These are phyloP conservation scores for Drosophila anomalata DNA, from an alignment of 2,888 invertebrate genomes.

Conservation along the genomic window DNA sequence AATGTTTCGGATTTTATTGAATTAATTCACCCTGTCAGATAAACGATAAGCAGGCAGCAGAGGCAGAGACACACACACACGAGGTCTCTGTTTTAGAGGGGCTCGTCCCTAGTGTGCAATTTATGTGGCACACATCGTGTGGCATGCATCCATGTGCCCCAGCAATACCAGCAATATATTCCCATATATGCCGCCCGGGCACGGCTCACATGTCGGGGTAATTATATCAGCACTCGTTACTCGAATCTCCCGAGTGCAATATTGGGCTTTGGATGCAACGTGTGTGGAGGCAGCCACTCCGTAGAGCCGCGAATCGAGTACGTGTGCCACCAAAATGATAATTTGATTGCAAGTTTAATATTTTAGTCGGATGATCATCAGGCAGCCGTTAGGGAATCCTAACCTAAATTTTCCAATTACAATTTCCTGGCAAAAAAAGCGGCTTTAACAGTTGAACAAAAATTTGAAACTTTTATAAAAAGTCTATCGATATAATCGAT, in stretches of 20 bases:
- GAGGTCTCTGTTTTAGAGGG: constrained; percentile 8
- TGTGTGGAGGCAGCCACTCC: not conserved
- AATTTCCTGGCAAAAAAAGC: not conserved
- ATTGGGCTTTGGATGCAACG: constrained; percentile 25
- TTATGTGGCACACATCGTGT: constrained; percentile 18
- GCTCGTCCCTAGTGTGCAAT: constrained; percentile 54
- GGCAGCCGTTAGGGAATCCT: not conserved
- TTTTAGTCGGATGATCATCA: constrained; percentile 1
- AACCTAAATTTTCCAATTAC: not conserved
- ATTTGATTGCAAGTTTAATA: constrained; percentile 37
- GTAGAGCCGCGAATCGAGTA: constrained; percentile 44
- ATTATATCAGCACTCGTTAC: constrained; percentile 70
- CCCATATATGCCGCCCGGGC: not conserved
- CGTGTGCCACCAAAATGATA: constrained; percentile 35
- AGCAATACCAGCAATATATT: no score
- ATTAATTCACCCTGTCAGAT: constrained; percentile 22
- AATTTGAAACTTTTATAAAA: no score
- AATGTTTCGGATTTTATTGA: constrained; percentile 35
- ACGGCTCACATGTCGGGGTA: constrained; percentile 50
- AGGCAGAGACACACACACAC: not conserved
- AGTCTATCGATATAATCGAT: not conserved
- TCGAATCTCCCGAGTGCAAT: constrained; percentile 61
- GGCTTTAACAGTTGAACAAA: no score
- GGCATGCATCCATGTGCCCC: constrained; percentile 1
- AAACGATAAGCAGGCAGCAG: constrained; percentile 11